phyloP scores from a whole-genome alignment of 2,797 vertebrate genomes.

The Melanotaenia parkinsoni region DNA sequence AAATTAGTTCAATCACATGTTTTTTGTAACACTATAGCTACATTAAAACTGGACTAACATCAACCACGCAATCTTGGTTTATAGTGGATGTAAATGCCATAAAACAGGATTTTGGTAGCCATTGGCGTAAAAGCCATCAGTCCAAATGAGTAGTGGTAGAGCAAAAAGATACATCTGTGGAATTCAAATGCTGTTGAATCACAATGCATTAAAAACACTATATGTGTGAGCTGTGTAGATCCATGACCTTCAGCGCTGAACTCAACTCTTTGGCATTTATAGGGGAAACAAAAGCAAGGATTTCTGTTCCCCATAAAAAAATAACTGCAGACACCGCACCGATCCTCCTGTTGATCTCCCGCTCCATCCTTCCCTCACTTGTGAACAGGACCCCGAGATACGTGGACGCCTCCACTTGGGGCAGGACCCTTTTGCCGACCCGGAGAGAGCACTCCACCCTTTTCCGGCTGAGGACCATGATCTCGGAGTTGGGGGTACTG shows the following conservation, averaged over 20 bases:
- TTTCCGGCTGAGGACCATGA: too few species aligned
- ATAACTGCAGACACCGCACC: not conserved
- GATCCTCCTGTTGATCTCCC: too few species aligned
- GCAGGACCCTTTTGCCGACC: too few species aligned
- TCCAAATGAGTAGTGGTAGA: conserved; percentile 6
- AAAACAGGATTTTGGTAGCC: conserved; percentile 18
- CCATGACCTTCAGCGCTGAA: conserved; percentile 40
- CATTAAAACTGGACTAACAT: not conserved
- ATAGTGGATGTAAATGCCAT: conserved; percentile 4
- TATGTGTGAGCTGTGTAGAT: conserved; percentile 54
- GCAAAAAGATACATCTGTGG: not conserved
- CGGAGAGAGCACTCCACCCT: too few species aligned
- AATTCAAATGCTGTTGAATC: conserved; percentile 72
- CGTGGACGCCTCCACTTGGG: too few species aligned
- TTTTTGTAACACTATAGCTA: conserved; percentile 11
- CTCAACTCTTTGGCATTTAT: conserved; percentile 63
- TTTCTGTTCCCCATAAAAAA: conserved; percentile 22
- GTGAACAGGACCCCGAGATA: too few species aligned
- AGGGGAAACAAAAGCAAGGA: conserved; percentile 30
- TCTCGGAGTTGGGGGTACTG: too few species aligned
- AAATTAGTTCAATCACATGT: conserved; percentile 43
- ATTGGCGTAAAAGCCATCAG: conserved; percentile 20
- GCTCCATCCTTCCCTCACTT: too few species aligned
- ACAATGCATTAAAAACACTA: conserved; percentile 50
- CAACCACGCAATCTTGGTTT: conserved; percentile 12